These are phyloP conservation scores for Pelobates cultripes DNA, from an alignment of 2,797 vertebrate genomes.

Conservation along the genomic window DNA sequence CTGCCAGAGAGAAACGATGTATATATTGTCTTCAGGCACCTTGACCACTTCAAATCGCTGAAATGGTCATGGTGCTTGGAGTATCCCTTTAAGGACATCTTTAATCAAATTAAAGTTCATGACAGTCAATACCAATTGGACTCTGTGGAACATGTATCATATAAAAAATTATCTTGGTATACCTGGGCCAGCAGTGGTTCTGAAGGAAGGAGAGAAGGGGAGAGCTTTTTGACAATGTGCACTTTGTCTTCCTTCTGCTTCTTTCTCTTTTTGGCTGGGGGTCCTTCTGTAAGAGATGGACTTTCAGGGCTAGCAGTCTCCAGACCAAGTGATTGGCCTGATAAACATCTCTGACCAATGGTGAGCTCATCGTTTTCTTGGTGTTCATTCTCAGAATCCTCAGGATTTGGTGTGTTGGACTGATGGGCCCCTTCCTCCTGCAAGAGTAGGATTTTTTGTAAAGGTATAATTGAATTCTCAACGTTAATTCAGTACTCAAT, in stretches of 20 bases:
- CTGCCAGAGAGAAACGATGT: too few relatives aligned
- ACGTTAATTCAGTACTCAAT: too few relatives aligned
- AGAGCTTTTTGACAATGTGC: constrained; percentile 34
- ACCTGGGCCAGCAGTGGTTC: constrained; percentile 58
- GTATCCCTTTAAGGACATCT: too few relatives aligned
- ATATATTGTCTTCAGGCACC: too few relatives aligned
- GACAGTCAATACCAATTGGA: too few relatives aligned
- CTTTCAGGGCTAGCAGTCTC: constrained; percentile 58
- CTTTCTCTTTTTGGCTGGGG: constrained; percentile 62
- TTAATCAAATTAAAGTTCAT: too few relatives aligned
- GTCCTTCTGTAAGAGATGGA: constrained; percentile 56
- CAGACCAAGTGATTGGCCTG: constrained; percentile 13
- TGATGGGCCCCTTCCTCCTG: constrained; percentile 67
- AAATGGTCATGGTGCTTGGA: too few relatives aligned
- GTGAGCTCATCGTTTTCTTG: constrained; percentile 65
- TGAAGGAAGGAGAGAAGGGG: constrained; percentile 42
- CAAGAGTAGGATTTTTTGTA: neutral
- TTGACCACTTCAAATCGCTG: too few relatives aligned
- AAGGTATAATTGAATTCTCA: too few relatives aligned
- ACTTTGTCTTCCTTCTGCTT: constrained; percentile 60
- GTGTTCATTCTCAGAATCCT: constrained; percentile 65
- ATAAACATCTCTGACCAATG: constrained; percentile 19
- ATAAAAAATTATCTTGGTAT: neutral
- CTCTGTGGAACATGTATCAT: too few relatives aligned
- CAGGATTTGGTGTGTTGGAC: constrained; percentile 59